A percentile compares a stretch with the other conserved stretches of the same genome.
Evolutionary conservation across 92 coral and sea anemone species (phyloP).

Genomic region (Anthopleura xanthogrammica): DNA sequence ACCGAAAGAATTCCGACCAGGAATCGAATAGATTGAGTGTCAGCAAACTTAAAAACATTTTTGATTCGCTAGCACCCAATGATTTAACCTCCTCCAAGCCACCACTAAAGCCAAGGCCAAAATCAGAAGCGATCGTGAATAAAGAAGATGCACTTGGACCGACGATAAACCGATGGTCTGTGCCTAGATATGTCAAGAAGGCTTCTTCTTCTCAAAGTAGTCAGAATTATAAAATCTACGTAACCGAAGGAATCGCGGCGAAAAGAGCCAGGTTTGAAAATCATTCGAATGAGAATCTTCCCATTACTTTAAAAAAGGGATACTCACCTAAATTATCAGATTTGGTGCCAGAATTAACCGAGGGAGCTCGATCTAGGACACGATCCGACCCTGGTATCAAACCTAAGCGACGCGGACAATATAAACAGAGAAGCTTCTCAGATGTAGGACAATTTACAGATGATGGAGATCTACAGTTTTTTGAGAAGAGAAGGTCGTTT

Average conservation of each 20-base stretch:
- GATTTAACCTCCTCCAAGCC: conserved; percentile 46
- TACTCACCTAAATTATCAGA: conserved; percentile 67
- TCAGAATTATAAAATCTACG: conserved; percentile 63
- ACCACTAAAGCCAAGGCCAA: conserved; percentile 60
- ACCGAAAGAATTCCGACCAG: conserved; percentile 38
- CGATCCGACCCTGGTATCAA: conserved; percentile 78
- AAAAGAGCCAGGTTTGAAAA: conserved; percentile 79
- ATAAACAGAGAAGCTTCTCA: conserved; percentile 42
- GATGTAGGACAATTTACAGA: conserved; percentile 33
- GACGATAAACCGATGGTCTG: conserved; percentile 64
- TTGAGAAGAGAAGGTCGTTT: conserved; percentile 32
- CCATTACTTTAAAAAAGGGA: conserved; percentile 36
- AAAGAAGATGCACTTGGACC: conserved; percentile 33
- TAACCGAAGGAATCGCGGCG: conserved; percentile 80
- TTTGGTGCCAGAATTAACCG: conserved; percentile 68
- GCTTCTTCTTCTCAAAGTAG: conserved; percentile 29
- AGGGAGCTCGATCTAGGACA: conserved; percentile 57
- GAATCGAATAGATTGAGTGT: conserved; percentile 63
- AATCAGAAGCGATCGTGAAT: conserved; percentile 45
- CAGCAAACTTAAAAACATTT: conserved; percentile 72
- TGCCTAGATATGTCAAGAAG: conserved; percentile 80
- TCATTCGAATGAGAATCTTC: conserved; percentile 58
- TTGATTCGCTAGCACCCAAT: conserved; percentile 77
- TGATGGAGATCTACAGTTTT: conserved; percentile 20
- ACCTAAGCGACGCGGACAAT: conserved; percentile 25